Base-by-base conservation (phyloP, 2,113 vertebrate genomes). In the Platichthys flesus region DNA sequence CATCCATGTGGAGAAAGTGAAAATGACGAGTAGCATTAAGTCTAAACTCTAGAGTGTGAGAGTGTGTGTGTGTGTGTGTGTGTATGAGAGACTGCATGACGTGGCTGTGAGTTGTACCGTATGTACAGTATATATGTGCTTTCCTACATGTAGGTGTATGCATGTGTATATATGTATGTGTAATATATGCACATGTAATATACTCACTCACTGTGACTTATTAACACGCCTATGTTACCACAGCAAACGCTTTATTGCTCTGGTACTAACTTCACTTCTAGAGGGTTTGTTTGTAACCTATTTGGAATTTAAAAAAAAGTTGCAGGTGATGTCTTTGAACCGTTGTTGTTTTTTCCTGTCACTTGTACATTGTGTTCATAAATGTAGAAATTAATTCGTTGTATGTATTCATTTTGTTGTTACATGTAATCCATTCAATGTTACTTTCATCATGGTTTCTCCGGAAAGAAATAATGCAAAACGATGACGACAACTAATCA, bases 311-410 rank as follows among this genome's bases (percentile, higher is more conserved):
- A 55, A 16, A 45, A 75, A 72, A 65, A 93, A 89, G 91, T 31
- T 31, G 31, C 31, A 31, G 31, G 31, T 31, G 31, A 94, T 91
- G 92, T 92, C 88, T 91, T 94, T 71, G 74, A 94, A 94, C 92
- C 85, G 93, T 87, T 81, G 91, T 94, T 95, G 89, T 82, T 91
- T 91, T 92, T 91, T 20, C 18, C 62, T 93, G 92, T 85, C 65
- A 72, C 59, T 56, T 94, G 85, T 93, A 91, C 61, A 93, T 91
- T 88, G 67, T 92, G 86, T 94, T 85, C 60, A 90, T 87, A 87
- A 78, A 82, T 84, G 69, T 81, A 69, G 76, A 85, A 88, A 76
- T 71, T 42, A 73, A 74, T 84, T 91, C 5, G 63, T 76, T 88
- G 70, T 81, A 61, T 65, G 58, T 86, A 78, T 82, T 85, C 37